Percentiles rank a stretch among this genome's conserved stretches.
Evolutionary conservation across 2,888 invertebrate species (phyloP).

Genomic region (Tromatobia lineatoria): DNA sequence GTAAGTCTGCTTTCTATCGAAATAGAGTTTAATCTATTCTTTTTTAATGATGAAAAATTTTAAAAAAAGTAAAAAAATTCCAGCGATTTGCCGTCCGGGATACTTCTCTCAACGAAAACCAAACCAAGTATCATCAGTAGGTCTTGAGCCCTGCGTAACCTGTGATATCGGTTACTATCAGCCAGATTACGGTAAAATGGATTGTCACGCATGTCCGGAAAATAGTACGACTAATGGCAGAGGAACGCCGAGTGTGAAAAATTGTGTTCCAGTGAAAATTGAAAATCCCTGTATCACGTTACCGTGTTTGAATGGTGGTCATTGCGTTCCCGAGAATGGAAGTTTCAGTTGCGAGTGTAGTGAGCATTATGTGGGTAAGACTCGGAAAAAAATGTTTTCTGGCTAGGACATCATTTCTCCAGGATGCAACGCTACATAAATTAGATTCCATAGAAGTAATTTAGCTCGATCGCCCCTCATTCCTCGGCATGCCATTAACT

Average conservation of each 20-base stretch:
- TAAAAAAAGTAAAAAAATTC: background rate
- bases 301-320: conserved; percentile 86
- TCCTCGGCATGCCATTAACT: too few relatives aligned
- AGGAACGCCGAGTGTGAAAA: conserved; percentile 83
- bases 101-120: conserved; percentile 81
- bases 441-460: too few relatives aligned
- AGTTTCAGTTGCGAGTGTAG: conserved; percentile 86
- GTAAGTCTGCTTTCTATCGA: conserved; percentile 82
- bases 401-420: background rate
- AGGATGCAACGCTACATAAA: too few relatives aligned
- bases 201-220: conserved; percentile 87
- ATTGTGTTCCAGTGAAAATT: conserved; percentile 85
- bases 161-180: conserved; percentile 87
- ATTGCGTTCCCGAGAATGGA: conserved; percentile 81
- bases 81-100: conserved; percentile 88
- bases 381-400: background rate
- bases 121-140: conserved; percentile 78
- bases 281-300: conserved; percentile 86
- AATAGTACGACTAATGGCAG: conserved; percentile 85
- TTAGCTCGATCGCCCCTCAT: too few relatives aligned
- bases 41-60: background rate
- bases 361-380: conserved; percentile 86
- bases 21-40: background rate
- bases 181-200: conserved; percentile 86
- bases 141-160: conserved; percentile 76